Evolutionary conservation across 2,888 invertebrate species (phyloP).

Genomic region (Priocnemis perturbator): DNA sequence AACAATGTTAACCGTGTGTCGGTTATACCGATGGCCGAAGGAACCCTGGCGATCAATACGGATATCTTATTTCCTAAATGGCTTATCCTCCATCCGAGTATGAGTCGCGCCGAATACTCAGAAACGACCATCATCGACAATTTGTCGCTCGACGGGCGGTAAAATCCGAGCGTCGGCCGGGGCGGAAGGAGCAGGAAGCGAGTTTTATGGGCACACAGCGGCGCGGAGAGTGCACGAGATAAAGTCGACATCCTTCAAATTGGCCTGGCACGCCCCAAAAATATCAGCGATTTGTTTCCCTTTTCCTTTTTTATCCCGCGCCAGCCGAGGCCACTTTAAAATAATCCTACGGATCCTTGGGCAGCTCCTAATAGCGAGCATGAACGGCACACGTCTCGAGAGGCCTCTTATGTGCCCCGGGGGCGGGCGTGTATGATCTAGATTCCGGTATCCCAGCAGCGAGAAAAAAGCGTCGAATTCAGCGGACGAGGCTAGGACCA

Average conservation of each 20-base stretch:
- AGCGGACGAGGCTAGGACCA: constrained; percentile 31
- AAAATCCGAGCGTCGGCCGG: constrained; percentile 12
- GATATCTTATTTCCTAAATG: constrained; percentile 28
- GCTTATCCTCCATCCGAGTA: constrained; percentile 18
- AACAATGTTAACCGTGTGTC: no score
- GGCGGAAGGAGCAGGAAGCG: background rate
- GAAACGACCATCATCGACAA: constrained; percentile 29
- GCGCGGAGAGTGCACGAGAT: background rate
- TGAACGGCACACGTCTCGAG: constrained; percentile 41
- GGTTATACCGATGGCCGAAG: background rate
- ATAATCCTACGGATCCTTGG: constrained; percentile 43
- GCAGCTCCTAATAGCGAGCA: constrained; percentile 37
- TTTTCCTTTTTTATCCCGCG: constrained; percentile 15
- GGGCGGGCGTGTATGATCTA: constrained; percentile 32
- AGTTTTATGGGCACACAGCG: background rate
- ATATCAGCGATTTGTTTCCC: constrained; percentile 22
- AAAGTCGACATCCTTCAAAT: constrained; percentile 32
- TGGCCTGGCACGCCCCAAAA: constrained; percentile 23
- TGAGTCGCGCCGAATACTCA: constrained; percentile 20
- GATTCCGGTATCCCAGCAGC: constrained; percentile 28
- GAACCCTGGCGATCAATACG: background rate
- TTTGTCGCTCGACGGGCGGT: constrained; percentile 19
- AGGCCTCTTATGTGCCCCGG: constrained; percentile 33
- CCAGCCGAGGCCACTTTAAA: constrained; percentile 36
- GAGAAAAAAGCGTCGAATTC: constrained; percentile 20